Evolutionary conservation across 2,888 invertebrate species (phyloP).

Genomic region (Zygaena filipendulae): DNA sequence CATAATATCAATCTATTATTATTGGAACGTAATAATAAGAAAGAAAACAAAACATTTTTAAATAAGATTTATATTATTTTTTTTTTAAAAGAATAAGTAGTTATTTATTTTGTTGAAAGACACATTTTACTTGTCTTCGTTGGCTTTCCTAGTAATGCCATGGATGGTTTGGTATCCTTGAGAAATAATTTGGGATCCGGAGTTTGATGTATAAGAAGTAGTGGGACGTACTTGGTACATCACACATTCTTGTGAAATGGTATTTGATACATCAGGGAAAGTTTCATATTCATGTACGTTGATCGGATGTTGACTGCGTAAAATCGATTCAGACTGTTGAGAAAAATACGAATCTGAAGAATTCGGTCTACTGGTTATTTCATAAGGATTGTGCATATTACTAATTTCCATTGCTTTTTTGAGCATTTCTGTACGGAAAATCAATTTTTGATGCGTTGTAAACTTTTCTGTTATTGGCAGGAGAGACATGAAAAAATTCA

Average conservation of each 20-base stretch:
- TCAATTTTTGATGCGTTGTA: conserved; percentile 15
- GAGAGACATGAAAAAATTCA: conserved; percentile 15
- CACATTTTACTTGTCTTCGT: conserved; percentile 17
- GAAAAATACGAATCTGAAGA: conserved; percentile 16
- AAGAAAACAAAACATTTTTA: conserved; percentile 15
- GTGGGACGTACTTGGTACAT: conserved; percentile 15
- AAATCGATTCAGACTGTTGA: conserved; percentile 8
- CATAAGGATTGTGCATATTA: conserved; percentile 17
- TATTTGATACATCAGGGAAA: conserved; percentile 14
- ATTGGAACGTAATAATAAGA: conserved; percentile 17
- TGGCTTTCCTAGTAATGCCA: conserved; percentile 17
- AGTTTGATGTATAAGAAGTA: conserved; percentile 16
- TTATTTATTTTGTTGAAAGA: conserved; percentile 16
- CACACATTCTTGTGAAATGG: conserved; percentile 15
- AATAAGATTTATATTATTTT: too few species aligned
- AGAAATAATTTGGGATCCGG: conserved; percentile 12
- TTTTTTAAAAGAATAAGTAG: too few species aligned
- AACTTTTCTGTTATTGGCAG: conserved; percentile 13
- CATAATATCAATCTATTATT: conserved; percentile 17
- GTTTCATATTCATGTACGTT: conserved; percentile 13
- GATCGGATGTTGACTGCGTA: conserved; percentile 14
- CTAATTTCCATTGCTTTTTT: conserved; percentile 19
- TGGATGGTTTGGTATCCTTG: conserved; percentile 16
- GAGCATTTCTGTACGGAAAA: too few species aligned
- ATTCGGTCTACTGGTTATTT: conserved; percentile 15